Evolutionary conservation across 2,797 vertebrate species (phyloP).

Genomic region (Rachycentron canadum): DNA sequence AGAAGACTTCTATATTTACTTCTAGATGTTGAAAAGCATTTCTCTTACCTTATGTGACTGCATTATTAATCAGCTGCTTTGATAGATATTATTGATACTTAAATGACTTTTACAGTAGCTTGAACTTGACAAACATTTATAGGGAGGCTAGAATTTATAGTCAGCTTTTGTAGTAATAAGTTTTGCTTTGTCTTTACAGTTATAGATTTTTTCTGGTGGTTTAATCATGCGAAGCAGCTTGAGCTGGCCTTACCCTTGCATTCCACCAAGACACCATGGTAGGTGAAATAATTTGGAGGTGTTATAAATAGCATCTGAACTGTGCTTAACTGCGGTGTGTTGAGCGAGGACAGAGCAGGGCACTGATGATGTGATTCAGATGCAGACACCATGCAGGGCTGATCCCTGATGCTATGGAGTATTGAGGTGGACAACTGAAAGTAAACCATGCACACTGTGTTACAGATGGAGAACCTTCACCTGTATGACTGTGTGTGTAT

Average conservation of each 20-base stretch:
- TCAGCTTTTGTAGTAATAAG: background rate
- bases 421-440: conserved; percentile 46
- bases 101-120: background rate
- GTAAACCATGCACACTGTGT: conserved; percentile 22
- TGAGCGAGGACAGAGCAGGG: conserved; percentile 45
- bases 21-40: background rate
- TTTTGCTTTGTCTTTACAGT: background rate
- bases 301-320: conserved; percentile 42
- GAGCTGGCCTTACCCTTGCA: conserved; percentile 19
- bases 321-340: conserved; percentile 37
- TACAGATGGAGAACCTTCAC: conserved; percentile 1
- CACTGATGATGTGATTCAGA: conserved; percentile 50
- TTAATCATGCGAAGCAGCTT: conserved; percentile 4
- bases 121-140: background rate
- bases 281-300: conserved; percentile 42
- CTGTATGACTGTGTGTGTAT: background rate
- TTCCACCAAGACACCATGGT: conserved; percentile 28
- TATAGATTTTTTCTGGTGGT: background rate
- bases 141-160: conserved; percentile 1
- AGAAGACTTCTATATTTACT: background rate
- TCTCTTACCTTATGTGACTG: background rate
- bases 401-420: conserved; percentile 50
- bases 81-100: background rate
- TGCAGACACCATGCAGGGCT: conserved; percentile 42
- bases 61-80: background rate